Conservation (phyloP, 2,797 vertebrate species). For the Diplodus sargus region DNA sequence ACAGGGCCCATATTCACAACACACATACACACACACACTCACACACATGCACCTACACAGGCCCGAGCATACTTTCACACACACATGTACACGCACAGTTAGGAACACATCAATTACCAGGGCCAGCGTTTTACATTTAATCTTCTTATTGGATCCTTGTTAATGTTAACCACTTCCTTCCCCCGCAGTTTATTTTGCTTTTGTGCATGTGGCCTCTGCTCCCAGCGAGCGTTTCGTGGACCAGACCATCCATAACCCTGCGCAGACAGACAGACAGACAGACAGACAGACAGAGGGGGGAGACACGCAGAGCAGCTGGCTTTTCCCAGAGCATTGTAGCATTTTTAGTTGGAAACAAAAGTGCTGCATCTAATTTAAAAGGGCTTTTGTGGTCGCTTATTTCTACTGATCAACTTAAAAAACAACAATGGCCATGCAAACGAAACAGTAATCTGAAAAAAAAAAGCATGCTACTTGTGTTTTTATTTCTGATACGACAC, state of each 20-base stretch:
- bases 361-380: slow-evolving; percentile 25
- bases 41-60: slow-evolving; percentile 46
- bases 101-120: slow-evolving; percentile 88
- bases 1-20: slow-evolving; percentile 77
- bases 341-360: slow-evolving; percentile 44
- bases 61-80: slow-evolving; percentile 53
- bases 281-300: slow-evolving; percentile 10
- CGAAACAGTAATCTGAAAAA: slow-evolving; percentile 3
- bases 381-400: neutral
- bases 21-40: slow-evolving; percentile 50
- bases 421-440: neutral
- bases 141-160: slow-evolving; percentile 88
- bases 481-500: slow-evolving; percentile 21
- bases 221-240: slow-evolving; percentile 83
- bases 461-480: neutral
- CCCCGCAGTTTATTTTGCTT: slow-evolving; percentile 95
- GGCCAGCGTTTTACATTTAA: slow-evolving; percentile 85
- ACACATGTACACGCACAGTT: slow-evolving; percentile 65
- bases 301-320: slow-evolving; percentile 50
- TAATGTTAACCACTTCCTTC: slow-evolving; percentile 93
- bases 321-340: slow-evolving; percentile 18
- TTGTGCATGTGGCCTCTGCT: slow-evolving; percentile 90
- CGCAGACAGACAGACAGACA: slow-evolving; percentile 45
- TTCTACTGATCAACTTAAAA: slow-evolving; percentile 40
- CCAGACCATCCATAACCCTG: slow-evolving; percentile 85